Evolutionary conservation across 2,797 vertebrate genomes (phyloP), one percentile per base, ranked within the genome.

Genomic region (Gymnothorax reevesii): DNA sequence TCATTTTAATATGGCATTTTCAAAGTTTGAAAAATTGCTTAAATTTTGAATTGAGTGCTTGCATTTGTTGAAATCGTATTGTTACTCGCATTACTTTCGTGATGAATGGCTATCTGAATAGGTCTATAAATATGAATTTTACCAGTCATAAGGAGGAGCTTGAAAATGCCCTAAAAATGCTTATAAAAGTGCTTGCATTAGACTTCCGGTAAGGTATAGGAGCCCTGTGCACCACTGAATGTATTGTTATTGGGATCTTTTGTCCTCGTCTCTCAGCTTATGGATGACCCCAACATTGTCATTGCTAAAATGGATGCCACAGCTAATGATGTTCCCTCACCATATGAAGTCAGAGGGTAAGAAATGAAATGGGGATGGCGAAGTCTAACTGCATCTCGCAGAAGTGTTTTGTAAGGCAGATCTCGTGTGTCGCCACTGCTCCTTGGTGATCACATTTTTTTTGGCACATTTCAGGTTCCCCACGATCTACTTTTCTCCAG

Each of bases 291-390:
- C 90, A 98, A 97, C 87, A 93, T 99, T 1, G 57, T 99, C 86
- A 96, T 99, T 88, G 98, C 99, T 91, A 99, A 99, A 95, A 99
- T 99, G 99, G 99, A 99, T 1, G 98, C 99, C 87, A 99, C 99
- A 88, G 98, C 98, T 90, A 99, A 99, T 77, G 98, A 99, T 85
- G 99, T 99, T 90, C 99, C 99, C 88, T 96, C 97, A 89, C 96
- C 96, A 0, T 99, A 99, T 88, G 98, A 99, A 97, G 99, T 99
- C 94, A 96, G 96, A 94, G 99, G 99, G 99, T 99, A 94, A 95
- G 97, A 94, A 86, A 20, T 9, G 2, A 9, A 57, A 5, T 7
- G 20, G 57, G 64, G n/a, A 69, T 8, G 8, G 33, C 25, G 73
- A 52, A 77, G 6, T 17, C 12, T 1, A 42, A 75, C 71, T 33